phyloP scores from a whole-genome alignment of 2,797 vertebrate genomes.

The Malacoctenus gilli region DNA sequence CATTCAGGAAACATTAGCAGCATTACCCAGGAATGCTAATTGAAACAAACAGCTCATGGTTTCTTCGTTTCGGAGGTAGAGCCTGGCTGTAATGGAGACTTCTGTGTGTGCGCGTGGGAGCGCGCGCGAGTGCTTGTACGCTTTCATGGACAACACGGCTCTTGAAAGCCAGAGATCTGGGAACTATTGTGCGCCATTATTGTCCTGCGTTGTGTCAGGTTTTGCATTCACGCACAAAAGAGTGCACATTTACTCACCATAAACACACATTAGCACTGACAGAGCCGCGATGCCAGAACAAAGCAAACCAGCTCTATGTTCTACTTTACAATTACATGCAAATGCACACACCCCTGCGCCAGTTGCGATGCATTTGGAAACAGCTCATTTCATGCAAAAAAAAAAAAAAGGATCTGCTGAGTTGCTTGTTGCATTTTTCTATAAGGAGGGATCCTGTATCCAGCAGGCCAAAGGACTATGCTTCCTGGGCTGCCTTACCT shows the following conservation, averaged over 20 bases:
- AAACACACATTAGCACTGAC: conserved; percentile 62
- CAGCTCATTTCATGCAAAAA: conserved; percentile 22
- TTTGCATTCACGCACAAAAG: conserved; percentile 60
- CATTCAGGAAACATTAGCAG: conserved; percentile 77
- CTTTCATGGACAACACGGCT: conserved; percentile 17
- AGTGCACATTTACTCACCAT: conserved; percentile 55
- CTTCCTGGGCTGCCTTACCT: conserved; percentile 77
- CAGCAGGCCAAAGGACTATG: conserved; percentile 21
- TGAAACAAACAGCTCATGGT: conserved; percentile 76
- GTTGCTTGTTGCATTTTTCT: conserved; percentile 1
- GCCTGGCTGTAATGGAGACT: conserved; percentile 64
- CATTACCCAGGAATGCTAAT: conserved; percentile 80
- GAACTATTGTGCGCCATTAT: conserved; percentile 65
- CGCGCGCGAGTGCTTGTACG: conserved; percentile 10
- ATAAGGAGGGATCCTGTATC: conserved; percentile 7
- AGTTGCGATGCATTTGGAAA: conserved; percentile 37
- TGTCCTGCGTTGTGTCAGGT: conserved; percentile 62
- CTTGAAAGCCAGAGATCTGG: conserved; percentile 66
- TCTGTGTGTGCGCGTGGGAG: conserved; percentile 41
- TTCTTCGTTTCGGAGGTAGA: conserved; percentile 70
- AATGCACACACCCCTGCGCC: conserved; percentile 43
- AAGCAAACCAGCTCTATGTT: conserved; percentile 46
- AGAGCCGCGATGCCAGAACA: conserved; percentile 44
- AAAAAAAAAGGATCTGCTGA: conserved; percentile 8
- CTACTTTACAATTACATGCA: conserved; percentile 44